Evolutionary conservation across 2,888 invertebrate genomes (phyloP), one percentile per base, ranked within the genome.

Genomic region (Latrodectus hesperus): DNA sequence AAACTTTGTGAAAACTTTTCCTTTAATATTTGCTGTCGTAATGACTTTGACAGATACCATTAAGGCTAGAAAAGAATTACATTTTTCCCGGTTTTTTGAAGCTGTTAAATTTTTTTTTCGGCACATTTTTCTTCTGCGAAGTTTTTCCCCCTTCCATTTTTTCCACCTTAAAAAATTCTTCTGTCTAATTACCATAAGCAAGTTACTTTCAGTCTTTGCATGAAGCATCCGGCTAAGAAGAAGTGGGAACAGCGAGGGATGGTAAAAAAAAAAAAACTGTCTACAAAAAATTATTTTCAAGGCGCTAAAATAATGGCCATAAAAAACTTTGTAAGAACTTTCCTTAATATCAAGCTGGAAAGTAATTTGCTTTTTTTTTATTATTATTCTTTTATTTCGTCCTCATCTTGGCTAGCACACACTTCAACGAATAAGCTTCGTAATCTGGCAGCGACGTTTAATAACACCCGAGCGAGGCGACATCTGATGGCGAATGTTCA

Each of bases 11-110:
- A 87, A 87, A 87, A 87, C 81, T 87, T 87, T 87, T 82, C 86
- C 72, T 87, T 81, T 87, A 87, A 87, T 87, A 87, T 87, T 87
- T 87, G 86, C 86, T 76, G 86, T 87, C 70, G 86, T 82, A 82
- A 87, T 87, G 86, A 87, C 81, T 87, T 77, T 87, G 86, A 87
- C 86, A 87, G 86, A 87, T 81, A 87, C 86, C 76, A 87, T 87
- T 87, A 87, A 67, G 38, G 76, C 26, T 49, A 51, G 81, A 82
- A 87, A 87, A 77, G 81, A 77, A 81, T 87, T 77, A 87, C 81
- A 81, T 75, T 81, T 73, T 85, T 79, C 79, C 68, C 72, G 68
- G 75, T 82, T 82, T 82, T 82, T 82, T 82, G 82, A 82, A 67
- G 82, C 85, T 75, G 78, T 72, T 78, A 78, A 83, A 38, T 70